Base-by-base conservation (phyloP, 2,113 vertebrate genomes). In the Lasiurus cinereus region DNA sequence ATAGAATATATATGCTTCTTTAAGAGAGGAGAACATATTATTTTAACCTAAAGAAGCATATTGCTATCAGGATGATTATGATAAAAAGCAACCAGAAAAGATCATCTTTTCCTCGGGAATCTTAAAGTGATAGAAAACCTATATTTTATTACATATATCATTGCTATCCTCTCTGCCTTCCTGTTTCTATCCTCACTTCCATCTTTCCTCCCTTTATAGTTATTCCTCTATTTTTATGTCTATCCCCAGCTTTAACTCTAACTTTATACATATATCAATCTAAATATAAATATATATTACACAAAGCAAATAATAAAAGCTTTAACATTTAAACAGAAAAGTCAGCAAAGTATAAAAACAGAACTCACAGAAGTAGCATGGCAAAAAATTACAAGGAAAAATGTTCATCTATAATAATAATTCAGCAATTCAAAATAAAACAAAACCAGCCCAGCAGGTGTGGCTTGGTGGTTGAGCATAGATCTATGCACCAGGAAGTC, bases 71-170 rank as follows among this genome's bases (percentile, higher is more conserved):
- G 21, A 87, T 24, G 36, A 89, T 66, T 86, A 54, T 39, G 56
- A 80, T 54, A 46, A 56, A 86, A 96, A 79, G 52, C 29, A 94
- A 22, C 14, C 10, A 50, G 43, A 69, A 92, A 73, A 74, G 18
- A 77, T 64, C 0, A 67, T 78, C 3, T 66, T 31, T 88, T 62
- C 2, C 14, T 95, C n/a, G 54, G 12, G 14, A 83, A 90, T 62
- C 22, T 46, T 77, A 29, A 91, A 84, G 21, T 8, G 14, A 66
- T n/a, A 9, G 8, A 70, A 70, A 91, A 87, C 21, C 39, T 74
- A 2, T n/a, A 74, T 50, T 43, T 64, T 56, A n/a, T 66, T 9
- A 64, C 8, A 6, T 16, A 48, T 6, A 13, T 52, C 19, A n/a
- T 76, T 67, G 29, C 36, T 56, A 2, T 22, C 48, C 12, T 72